Evolutionary conservation across 2,113 vertebrate species (phyloP).

Genomic region (Phrynosoma blainvillii): DNA sequence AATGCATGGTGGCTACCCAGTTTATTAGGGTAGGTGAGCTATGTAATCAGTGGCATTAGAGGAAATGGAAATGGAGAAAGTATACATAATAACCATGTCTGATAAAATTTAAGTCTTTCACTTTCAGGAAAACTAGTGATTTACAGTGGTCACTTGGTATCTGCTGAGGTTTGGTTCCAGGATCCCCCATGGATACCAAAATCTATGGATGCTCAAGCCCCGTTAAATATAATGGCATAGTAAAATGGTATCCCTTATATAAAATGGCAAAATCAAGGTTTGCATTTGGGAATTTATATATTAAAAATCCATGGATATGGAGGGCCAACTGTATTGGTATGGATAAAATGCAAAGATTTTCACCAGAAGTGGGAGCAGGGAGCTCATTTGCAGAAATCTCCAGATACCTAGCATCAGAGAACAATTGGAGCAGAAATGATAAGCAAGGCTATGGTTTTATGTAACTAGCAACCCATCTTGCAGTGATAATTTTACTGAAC

Average conservation of each 20-base stretch:
- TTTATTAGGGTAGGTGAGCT: no score
- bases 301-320: neutral
- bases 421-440: neutral
- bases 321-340: neutral
- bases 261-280: no score
- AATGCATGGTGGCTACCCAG: no score
- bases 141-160: no score
- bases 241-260: no score
- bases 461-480: neutral
- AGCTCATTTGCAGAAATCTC: neutral
- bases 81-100: neutral
- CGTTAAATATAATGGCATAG: no score
- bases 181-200: no score
- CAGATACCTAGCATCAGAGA: neutral
- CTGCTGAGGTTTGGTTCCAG: no score
- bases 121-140: neutral
- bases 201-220: no score
- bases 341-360: neutral
- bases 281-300: no score
- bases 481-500: neutral
- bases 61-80: no score
- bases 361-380: neutral
- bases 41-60: no score
- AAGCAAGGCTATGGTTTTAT: neutral
- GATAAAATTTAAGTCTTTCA: neutral